Evolutionary conservation across 2,888 invertebrate species (phyloP), one percentile per base, ranked within the genome.

Genomic region (Oscheius myriophilus): DNA sequence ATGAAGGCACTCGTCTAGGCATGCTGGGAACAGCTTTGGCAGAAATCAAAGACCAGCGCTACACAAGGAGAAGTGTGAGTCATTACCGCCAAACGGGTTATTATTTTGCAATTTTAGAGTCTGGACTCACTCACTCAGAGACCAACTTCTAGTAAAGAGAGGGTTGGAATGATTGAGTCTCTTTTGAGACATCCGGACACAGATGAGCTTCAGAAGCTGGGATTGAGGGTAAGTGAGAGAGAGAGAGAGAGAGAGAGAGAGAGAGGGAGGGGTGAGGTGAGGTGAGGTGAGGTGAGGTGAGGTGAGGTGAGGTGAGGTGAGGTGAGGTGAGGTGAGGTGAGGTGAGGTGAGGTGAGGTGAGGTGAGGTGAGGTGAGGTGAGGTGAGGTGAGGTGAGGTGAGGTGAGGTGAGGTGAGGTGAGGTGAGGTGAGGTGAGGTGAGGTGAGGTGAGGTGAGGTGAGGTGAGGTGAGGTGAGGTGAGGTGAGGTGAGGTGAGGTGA

Each of bases 21-120:
- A 83, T 83, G 25, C 69, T 83, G 45, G 83, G 83, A 45, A 74
- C 72, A 26, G 75, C 78, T 1, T 67, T 82, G 46, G 73, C 72
- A 57, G 78, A 78, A 42, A 72, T 76, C 25, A 66, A 66, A 21
- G 61, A 61, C 18, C 61, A 61, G 33, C 25, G 39, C 23, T 61
- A 61, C 33, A 45, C 33, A 9, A 65, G 64, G 26, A 54, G 55
- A 53, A 53, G 55, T 43, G 54, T 53, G 7, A 26, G 45, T 53
- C 18, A 9, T 33, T n/a, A n/a, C n/a, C n/a, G 33, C 33, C 3
- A 33, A 33, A 33, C 9, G 33, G 9, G 9, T 33, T 33, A 33
- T 9, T 6, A 33, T 33, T 33, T 33, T 1, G 39, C 18, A 1
- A 12, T 21, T 65, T 45, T n/a, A 65, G 64, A 65, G 64, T 42